Evolutionary conservation across 1,140 invertebrate genomes (phyloP).

Genomic region (Harpegnathos saltator): DNA sequence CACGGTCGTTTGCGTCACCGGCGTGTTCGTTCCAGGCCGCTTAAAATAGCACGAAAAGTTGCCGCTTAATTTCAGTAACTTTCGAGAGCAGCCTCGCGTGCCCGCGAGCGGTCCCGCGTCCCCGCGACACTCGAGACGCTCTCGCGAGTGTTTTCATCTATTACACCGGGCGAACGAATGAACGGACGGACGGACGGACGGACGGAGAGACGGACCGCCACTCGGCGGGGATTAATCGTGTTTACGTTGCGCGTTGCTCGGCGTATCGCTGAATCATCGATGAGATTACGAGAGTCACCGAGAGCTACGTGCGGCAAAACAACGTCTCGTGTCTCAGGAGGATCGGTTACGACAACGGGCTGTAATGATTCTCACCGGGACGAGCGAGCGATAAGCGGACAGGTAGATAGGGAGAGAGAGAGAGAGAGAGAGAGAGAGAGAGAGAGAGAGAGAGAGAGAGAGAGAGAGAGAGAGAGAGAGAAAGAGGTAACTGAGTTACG

Average conservation of each 20-base stretch:
- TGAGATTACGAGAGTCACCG: constrained; percentile 49
- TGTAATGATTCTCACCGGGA: constrained; percentile 50
- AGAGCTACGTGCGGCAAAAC: constrained; percentile 7
- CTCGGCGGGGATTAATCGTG: constrained; percentile 44
- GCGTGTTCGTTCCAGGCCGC: constrained; percentile 52
- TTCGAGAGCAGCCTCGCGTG: background rate
- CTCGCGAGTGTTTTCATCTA: constrained; percentile 32
- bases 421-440: too few species aligned
- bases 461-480: too few species aligned
- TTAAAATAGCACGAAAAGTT: constrained; percentile 64
- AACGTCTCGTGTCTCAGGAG: constrained; percentile 54
- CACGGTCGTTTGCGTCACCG: constrained; percentile 75
- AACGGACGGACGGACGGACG: too few species aligned
- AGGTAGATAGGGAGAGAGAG: background rate
- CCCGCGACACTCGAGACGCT: constrained; percentile 9
- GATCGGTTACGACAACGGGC: constrained; percentile 54
- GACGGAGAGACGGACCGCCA: background rate
- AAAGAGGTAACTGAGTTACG: constrained; percentile 55
- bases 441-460: too few species aligned
- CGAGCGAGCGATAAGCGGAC: constrained; percentile 51
- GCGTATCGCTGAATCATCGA: constrained; percentile 51
- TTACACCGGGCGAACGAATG: background rate
- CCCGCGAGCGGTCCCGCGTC: background rate
- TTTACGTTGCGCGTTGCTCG: constrained; percentile 37
- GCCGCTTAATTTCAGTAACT: constrained; percentile 47